phyloP scores from a whole-genome alignment of 1,140 invertebrate genomes.

The Drosophila kikkawai region DNA sequence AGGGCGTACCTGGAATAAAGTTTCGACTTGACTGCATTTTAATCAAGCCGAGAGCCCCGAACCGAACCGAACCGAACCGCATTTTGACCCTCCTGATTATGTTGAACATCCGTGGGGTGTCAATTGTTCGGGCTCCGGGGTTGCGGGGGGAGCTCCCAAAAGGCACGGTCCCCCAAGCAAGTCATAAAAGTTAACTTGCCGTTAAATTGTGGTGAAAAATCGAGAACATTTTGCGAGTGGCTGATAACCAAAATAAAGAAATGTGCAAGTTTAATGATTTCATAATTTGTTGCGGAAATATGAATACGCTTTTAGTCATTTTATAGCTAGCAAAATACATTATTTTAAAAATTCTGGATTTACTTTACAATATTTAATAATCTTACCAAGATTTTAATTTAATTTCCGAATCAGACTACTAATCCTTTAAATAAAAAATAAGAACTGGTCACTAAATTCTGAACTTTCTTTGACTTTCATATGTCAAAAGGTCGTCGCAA shows the following conservation, averaged over 20 bases:
- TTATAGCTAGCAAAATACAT: background rate
- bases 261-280: constrained; percentile 7
- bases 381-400: background rate
- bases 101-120: constrained; percentile 24
- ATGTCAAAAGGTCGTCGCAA: constrained; percentile 5
- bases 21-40: constrained; percentile 82
- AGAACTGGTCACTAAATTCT: background rate
- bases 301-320: background rate
- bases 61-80: constrained; percentile 40
- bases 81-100: constrained; percentile 56
- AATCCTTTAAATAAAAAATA: background rate
- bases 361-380: background rate
- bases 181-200: constrained; percentile 44
- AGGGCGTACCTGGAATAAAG: constrained; percentile 54
- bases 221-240: constrained; percentile 35
- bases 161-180: constrained; percentile 4
- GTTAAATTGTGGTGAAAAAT: constrained; percentile 66
- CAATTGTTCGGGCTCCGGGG: constrained; percentile 31
- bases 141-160: background rate
- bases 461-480: background rate
- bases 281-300: constrained; percentile 38
- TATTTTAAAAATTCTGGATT: background rate
- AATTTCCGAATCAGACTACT: background rate
- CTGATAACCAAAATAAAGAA: constrained; percentile 7
- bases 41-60: constrained; percentile 73